Percentiles rank a stretch among this genome's conserved stretches.
These are phyloP conservation scores for Drosophila formosana DNA, from an alignment of 2,888 invertebrate genomes.

Conservation along the genomic window DNA sequence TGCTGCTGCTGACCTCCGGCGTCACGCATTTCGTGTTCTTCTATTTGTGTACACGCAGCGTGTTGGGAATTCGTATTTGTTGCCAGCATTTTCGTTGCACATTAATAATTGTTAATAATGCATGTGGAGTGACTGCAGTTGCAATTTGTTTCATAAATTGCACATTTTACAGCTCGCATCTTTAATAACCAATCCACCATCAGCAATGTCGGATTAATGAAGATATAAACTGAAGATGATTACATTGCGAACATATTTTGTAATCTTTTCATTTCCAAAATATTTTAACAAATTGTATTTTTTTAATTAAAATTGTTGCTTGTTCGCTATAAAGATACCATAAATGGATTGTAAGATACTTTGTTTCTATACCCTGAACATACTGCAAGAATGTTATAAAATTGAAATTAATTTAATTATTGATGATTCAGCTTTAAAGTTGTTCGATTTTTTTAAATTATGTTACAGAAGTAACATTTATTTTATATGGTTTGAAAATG, in stretches of 20 bases:
- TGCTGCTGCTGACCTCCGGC: conserved; percentile 55
- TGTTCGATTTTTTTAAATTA: too few relatives aligned
- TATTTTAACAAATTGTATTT: not conserved
- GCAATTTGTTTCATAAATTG: conserved; percentile 29
- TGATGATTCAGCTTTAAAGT: too few relatives aligned
- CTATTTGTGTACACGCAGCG: conserved; percentile 45
- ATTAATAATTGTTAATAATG: conserved; percentile 67
- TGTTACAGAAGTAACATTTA: too few relatives aligned
- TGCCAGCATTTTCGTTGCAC: conserved; percentile 39
- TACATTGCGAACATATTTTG: not conserved
- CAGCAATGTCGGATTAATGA: conserved; percentile 3
- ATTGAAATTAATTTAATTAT: too few relatives aligned
- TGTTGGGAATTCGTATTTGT: conserved; percentile 51
- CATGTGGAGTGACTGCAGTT: conserved; percentile 44
- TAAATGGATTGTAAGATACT: too few relatives aligned
- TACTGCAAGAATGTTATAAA: too few relatives aligned
- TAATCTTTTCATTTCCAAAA: not conserved
- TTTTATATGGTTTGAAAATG: too few relatives aligned
- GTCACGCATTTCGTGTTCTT: conserved; percentile 51
- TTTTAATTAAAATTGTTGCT: too few relatives aligned
- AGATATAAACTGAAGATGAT: not conserved
- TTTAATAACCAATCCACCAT: conserved; percentile 27
- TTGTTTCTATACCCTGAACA: too few relatives aligned
- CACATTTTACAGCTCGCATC: conserved; percentile 23
- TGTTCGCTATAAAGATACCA: too few relatives aligned